Evolutionary conservation across 2,888 invertebrate species (phyloP).

Genomic region (Acleris sparsana): DNA sequence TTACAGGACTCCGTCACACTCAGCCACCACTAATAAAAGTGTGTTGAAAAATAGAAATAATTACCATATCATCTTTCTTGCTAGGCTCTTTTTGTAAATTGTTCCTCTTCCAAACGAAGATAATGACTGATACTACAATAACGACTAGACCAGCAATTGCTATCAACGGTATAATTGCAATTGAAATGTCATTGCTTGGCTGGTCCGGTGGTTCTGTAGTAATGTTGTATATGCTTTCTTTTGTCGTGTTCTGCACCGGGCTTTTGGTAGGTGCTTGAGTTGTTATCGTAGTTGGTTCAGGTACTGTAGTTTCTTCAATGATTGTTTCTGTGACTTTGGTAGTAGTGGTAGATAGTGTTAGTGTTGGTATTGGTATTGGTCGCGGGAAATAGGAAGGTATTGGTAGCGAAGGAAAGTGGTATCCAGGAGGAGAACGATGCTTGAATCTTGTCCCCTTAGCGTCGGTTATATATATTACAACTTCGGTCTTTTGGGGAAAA

Average conservation of each 20-base stretch:
- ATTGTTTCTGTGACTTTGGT: constrained; percentile 63
- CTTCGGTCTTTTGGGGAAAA: constrained; percentile 71
- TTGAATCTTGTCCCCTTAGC: constrained; percentile 55
- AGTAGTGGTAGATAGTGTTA: constrained; percentile 52
- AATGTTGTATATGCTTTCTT: constrained; percentile 49
- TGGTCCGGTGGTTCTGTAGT: constrained; percentile 59
- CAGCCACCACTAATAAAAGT: not conserved
- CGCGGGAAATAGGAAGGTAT: constrained; percentile 47
- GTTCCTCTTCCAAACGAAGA: constrained; percentile 88
- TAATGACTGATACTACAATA: constrained; percentile 86
- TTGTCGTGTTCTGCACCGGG: constrained; percentile 48
- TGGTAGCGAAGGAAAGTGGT: constrained; percentile 44
- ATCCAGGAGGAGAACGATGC: constrained; percentile 61
- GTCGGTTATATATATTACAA: constrained; percentile 69
- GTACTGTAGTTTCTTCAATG: constrained; percentile 59
- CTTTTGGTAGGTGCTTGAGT: constrained; percentile 54
- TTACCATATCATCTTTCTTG: constrained; percentile 90
- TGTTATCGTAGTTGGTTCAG: constrained; percentile 60
- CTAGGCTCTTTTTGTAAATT: constrained; percentile 86
- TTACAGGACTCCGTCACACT: too few species aligned
- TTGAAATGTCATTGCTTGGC: constrained; percentile 77
- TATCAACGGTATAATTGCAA: constrained; percentile 88
- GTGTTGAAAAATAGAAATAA: constrained; percentile 39
- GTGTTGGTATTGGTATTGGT: constrained; percentile 41
- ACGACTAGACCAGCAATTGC: constrained; percentile 88